A percentile compares a stretch with the other conserved stretches of the same genome.
Evolutionary conservation across 1,140 invertebrate species (phyloP).

Genomic region (Adelges cooleyi): DNA sequence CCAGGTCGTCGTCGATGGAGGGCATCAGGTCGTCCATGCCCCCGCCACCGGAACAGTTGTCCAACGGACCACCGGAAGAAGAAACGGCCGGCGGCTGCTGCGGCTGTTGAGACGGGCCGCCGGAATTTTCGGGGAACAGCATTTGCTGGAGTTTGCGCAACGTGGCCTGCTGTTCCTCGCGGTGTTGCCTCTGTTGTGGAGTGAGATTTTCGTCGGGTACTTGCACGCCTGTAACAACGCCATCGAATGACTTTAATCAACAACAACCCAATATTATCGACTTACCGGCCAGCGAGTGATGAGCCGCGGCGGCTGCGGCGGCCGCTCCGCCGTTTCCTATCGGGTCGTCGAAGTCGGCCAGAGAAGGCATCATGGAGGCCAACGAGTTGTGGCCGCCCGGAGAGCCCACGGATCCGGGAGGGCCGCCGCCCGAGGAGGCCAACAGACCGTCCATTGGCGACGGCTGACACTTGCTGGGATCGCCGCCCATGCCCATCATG

Average conservation of each 20-base stretch:
- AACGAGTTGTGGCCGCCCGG: conserved; percentile 25
- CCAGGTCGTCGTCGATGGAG: conserved; percentile 16
- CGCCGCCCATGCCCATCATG: conserved; percentile 41
- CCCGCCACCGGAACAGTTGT: conserved; percentile 37
- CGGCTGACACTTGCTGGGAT: conserved; percentile 41
- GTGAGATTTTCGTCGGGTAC: conserved; percentile 93
- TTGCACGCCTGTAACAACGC: conserved; percentile 54
- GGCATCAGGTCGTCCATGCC: conserved; percentile 40
- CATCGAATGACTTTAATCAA: no score
- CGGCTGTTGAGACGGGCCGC: conserved; percentile 34
- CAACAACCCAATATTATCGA: neutral
- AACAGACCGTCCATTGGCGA: conserved; percentile 34
- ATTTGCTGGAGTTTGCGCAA: conserved; percentile 86
- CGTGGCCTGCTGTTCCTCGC: conserved; percentile 82
- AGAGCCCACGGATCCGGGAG: conserved; percentile 37
- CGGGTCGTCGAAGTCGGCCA: conserved; percentile 34
- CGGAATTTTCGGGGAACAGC: conserved; percentile 49
- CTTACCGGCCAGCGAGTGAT: conserved; percentile 34
- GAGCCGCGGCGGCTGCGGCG: neutral
- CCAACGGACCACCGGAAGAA: conserved; percentile 38
- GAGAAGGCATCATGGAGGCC: conserved; percentile 35
- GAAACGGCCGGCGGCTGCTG: conserved; percentile 35
- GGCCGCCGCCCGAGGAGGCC: neutral
- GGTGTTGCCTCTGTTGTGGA: conserved; percentile 84
- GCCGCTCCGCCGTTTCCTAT: conserved; percentile 29